Percentiles rank a stretch among this genome's conserved stretches.
Evolutionary conservation across 2,797 vertebrate genomes (phyloP).

Genomic region (Gallinago solitaria): DNA sequence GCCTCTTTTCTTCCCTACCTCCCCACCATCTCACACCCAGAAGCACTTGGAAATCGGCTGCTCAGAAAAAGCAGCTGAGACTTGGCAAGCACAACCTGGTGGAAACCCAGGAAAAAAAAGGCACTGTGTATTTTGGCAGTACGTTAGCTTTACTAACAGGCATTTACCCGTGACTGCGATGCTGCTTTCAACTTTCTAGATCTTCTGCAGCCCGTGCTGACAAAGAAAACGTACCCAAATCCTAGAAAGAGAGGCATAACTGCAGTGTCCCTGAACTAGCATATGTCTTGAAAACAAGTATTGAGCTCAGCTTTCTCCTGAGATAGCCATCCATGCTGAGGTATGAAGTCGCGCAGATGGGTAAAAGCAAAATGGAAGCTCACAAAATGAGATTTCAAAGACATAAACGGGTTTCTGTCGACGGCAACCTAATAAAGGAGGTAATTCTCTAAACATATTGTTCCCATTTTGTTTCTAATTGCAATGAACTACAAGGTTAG

Average conservation of each 20-base stretch:
- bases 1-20: neutral
- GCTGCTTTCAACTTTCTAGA: neutral
- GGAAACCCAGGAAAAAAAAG: neutral
- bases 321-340: neutral
- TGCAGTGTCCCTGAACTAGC: neutral
- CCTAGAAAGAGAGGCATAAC: neutral
- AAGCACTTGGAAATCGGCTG: neutral
- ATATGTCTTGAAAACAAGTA: neutral
- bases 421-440: constrained; percentile 68
- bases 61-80: neutral
- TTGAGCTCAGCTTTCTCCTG: neutral
- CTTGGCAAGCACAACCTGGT: neutral
- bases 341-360: constrained; percentile 23
- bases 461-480: constrained; percentile 78
- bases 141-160: neutral
- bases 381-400: constrained; percentile 64
- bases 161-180: neutral
- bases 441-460: constrained; percentile 69
- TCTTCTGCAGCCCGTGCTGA: neutral
- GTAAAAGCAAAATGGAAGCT: constrained; percentile 44
- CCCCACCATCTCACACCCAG: neutral
- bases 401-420: constrained; percentile 54
- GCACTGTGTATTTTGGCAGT: neutral
- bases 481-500: constrained; percentile 72
- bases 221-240: neutral